Base-by-base conservation (phyloP, 2,797 vertebrate genomes). In the Eulemur albifrons region DNA sequence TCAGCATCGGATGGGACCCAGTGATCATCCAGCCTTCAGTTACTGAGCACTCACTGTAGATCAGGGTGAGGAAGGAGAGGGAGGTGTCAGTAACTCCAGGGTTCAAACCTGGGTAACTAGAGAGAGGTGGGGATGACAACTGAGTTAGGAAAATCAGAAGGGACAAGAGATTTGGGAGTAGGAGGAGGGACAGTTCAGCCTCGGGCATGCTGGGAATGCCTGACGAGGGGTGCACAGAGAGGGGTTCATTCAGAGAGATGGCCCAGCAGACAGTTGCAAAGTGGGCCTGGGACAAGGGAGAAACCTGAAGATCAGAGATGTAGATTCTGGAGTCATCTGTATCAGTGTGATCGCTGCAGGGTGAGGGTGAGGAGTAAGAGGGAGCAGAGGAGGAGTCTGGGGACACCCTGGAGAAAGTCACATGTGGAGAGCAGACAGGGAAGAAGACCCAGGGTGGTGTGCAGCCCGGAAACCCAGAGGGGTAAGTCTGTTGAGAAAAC, bases 41-140 rank as follows among this genome's bases (percentile, higher is more conserved):
- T 43, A 17, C 61, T 77, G 43, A 54, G 52, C 38, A 52, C 52
- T 54, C 45, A 30, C 4, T 59, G 21, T 27, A 18, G 32, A n/a
- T 48, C 18, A 79, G 20, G 72, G 17, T 32, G 40, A 43, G 57
- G 40, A 15, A 81, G 35, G 35, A 25, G 10, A 45, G 12, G 45
- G 9, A 27, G 43, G 5, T 7, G 17, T 32, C 1, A 0, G 14
- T 23, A 21, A 21, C 40, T 18, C 17, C 30, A 30, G n/a, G 13
- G 27, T 52, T 94, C 82, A 45, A 76, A 70, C 38, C 11, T 10
- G 20, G 72, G 59, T 76, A 7, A 61, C 25, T 35, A 25, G 63
- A 61, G 23, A 32, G 30, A 4, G 5, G 38, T 6, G 32, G 38
- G 14, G 63, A 50, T 27, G 30, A 57, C 25, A 12, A 9, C 4